Base-by-base conservation (phyloP, 2,888 invertebrate genomes). In the Empis stercorea region DNA sequence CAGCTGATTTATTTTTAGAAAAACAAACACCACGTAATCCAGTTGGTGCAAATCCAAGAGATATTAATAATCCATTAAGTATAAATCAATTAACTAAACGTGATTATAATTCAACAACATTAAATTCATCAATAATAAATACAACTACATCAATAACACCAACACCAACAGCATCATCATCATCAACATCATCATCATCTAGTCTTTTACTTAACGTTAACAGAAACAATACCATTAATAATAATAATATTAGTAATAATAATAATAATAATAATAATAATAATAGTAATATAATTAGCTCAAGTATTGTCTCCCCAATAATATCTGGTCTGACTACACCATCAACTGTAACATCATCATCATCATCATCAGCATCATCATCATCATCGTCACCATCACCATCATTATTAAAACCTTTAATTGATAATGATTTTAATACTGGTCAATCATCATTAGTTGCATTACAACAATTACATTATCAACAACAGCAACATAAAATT, bases 1-100 rank as follows among this genome's bases (percentile, higher is more conserved):
- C 57, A 11, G 46, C 73, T 15, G 58, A 64, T 59, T 55, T 63
- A 55, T 65, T 66, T 57, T 64, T 56, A 56, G 63, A 57, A 58
- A 64, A 59, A 50, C 51, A 51, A 10, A 30, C 44, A 10, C 23
- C 44, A 41, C 75, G 89, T 54, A 80, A 87, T 68, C 91, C 91
- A 38, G 88, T 91, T 48, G 91, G 91, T 50, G 88, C 89, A 42
- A 91, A 91, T 72, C 91, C 91, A 38, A 82, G 88, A 58, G 91
- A 92, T 72, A 83, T 87, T 55, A 92, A 92, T 73, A 91, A 92
- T 74, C 92, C 92, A 48, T 74, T 92, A 39, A 89, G 87, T 68
- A 88, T 92, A 49, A 89, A 89, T 61, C 89, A 91, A 71, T 73
- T 92, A 57, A 89, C 88, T 51, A 86, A 86, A 57, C 83, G 61